Evolutionary conservation across 1,140 invertebrate genomes (phyloP), one percentile per base, ranked within the genome.

Genomic region (Nasonia longicornis): DNA sequence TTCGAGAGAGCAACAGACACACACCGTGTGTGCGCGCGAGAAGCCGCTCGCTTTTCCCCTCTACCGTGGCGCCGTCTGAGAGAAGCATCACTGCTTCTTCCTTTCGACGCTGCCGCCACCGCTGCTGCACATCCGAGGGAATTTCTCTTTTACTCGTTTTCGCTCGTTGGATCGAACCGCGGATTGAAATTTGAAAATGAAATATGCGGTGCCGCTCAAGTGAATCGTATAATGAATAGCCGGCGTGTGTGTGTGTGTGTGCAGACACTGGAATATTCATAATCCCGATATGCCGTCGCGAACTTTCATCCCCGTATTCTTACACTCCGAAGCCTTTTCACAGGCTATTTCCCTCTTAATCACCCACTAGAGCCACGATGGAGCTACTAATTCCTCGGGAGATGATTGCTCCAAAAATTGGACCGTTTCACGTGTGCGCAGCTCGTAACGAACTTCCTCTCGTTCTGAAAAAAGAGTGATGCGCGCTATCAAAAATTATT

Each of bases 11-110:
- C 69, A 35, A 16, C 16, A 20, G 1, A 58, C 52, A 48, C 29
- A 85, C 85, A 66, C 77, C 79, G 84, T 73, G 79, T 85, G 82
- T 83, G 87, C 86, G 82, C 26, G 1, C 26, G 85, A 85, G 84
- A 52, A 72, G 77, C 67, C 66, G 81, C 80, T 80, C 67, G 67
- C 77, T 83, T 77, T 83, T 79, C 80, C 38, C 63, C 73, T 79
- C 77, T 58, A n/a, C 52, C 16, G 16, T 8, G 16, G 20, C 14
- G 3, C 52, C 2, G 16, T 16, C 48, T 52, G 48, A 52, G 48
- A 48, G 48, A 48, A 26, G 26, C 22, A 29, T 22, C 52, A 71
- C n/a, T 73, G 38, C 38, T 48, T 52, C 22, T 29, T 73, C 71
- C 71, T 52, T 52, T 52, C n/a, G 67, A 8, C 29, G 31, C 26